Evolutionary conservation across 2,888 invertebrate genomes (phyloP), one percentile per base, ranked within the genome.

Genomic region (Abrostola triplasia): DNA sequence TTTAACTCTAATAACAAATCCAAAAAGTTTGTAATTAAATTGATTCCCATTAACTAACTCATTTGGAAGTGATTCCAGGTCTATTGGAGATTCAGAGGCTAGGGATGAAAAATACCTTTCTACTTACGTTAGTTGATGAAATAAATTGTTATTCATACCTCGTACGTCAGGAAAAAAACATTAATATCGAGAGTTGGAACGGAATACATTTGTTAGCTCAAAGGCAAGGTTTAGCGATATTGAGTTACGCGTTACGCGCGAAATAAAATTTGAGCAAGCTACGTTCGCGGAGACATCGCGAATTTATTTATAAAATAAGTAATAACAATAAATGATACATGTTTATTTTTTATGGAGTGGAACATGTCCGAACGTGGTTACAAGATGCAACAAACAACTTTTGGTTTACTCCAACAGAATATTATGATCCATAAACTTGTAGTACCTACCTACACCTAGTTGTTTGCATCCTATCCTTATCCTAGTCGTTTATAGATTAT

Each of bases 61-160:
- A 42, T 78, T 67, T 44, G 63, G 49, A 60, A 44, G 55, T 38
- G 70, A 62, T 47, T 67, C 56, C 12, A 67, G 52, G 53, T 78
- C 54, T 56, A 36, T 51, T 49, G 37, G 62, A 50, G 37, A n/a
- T 49, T 40, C 41, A 62, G 37, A 49, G 55, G 35, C 48, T 48
- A 49, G 7, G 60, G 36, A 68, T 76, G 64, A 59, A 69, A 77
- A 65, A 62, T 35, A 53, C 52, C 48, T 59, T 35, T 12, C 35
- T 50, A 60, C 9, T 47, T 49, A 48, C 40, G 52, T 35, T 37
- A 13, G 12, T 50, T 58, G 40, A 60, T 62, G 58, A 63, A 72
- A 66, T 58, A 55, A 52, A 63, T 72, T 63, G 12, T 41, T 63
- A 66, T 69, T 65, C 62, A 59, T 53, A 48, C 44, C 74, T 73